These are phyloP conservation scores for Acipenser oxyrinchus DNA, from an alignment of 2,797 vertebrate genomes.

Conservation along the genomic window DNA sequence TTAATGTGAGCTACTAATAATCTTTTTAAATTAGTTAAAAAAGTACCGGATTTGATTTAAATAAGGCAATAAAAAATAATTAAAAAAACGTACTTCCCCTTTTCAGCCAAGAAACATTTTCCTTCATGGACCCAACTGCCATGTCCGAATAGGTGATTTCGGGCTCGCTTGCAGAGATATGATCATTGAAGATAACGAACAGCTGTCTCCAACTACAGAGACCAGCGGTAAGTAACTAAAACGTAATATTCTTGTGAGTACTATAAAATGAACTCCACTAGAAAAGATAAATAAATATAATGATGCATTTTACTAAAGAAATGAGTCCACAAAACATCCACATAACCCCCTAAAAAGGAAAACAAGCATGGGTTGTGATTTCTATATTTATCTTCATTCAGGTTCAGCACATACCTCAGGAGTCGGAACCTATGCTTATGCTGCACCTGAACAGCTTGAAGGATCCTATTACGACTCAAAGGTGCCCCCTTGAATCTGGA, in stretches of 20 bases:
- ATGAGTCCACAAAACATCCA: no score
- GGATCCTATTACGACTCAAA: conserved; percentile 87
- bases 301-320: no score
- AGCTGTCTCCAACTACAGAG: conserved; percentile 33
- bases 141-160: conserved; percentile 93
- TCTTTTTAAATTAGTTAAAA: no score
- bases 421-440: conserved; percentile 92
- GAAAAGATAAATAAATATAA: no score
- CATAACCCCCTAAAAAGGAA: no score
- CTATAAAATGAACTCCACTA: no score
- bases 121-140: conserved; percentile 70
- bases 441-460: conserved; percentile 85
- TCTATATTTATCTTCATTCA: conserved; percentile 34
- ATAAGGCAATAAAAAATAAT: no score
- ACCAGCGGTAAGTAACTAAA: conserved; percentile 41
- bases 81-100: conserved; percentile 12
- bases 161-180: conserved; percentile 87
- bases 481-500: conserved; percentile 50
- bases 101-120: conserved; percentile 94
- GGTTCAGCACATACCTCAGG: conserved; percentile 75
- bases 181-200: conserved; percentile 57
- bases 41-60: no score
- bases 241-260: no score
- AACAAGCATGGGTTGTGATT: no score
- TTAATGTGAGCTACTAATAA: no score